Conservation (phyloP, 2,888 invertebrate genomes). For the Nemotelus nigrinus region DNA sequence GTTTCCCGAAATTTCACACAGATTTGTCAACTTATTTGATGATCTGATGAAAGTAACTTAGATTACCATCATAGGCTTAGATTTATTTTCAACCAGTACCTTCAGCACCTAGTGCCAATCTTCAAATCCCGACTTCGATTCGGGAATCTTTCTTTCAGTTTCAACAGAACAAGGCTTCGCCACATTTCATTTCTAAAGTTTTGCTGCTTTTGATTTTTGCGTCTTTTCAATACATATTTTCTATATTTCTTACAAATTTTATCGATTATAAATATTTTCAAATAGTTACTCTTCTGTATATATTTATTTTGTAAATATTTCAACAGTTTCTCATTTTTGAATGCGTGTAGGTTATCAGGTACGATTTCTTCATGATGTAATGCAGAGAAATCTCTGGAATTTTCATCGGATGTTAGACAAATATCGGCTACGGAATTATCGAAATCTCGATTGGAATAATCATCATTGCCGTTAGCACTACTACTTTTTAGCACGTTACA, state of each 20-base stretch:
- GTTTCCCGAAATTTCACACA: no score
- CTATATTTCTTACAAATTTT: slow-evolving; percentile 62
- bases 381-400: slow-evolving; percentile 50
- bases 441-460: slow-evolving; percentile 1
- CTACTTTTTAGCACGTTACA: neutral
- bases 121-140: slow-evolving; percentile 19
- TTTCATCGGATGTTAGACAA: slow-evolving; percentile 40
- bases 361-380: slow-evolving; percentile 63
- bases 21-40: no score
- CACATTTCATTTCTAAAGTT: neutral
- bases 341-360: slow-evolving; percentile 59
- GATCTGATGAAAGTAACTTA: no score
- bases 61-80: no score
- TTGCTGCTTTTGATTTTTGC: slow-evolving; percentile 13
- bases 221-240: slow-evolving; percentile 54
- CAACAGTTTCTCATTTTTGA: slow-evolving; percentile 59
- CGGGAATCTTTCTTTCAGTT: slow-evolving; percentile 24
- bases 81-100: no score
- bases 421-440: slow-evolving; percentile 35
- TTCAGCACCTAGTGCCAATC: slow-evolving; percentile 1
- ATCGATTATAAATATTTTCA: slow-evolving; percentile 61
- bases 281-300: slow-evolving; percentile 58
- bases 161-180: slow-evolving; percentile 17
- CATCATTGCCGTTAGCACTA: neutral
- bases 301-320: slow-evolving; percentile 63